Evolutionary conservation across 2,888 invertebrate species (phyloP).

Genomic region (Eilema depressum): DNA sequence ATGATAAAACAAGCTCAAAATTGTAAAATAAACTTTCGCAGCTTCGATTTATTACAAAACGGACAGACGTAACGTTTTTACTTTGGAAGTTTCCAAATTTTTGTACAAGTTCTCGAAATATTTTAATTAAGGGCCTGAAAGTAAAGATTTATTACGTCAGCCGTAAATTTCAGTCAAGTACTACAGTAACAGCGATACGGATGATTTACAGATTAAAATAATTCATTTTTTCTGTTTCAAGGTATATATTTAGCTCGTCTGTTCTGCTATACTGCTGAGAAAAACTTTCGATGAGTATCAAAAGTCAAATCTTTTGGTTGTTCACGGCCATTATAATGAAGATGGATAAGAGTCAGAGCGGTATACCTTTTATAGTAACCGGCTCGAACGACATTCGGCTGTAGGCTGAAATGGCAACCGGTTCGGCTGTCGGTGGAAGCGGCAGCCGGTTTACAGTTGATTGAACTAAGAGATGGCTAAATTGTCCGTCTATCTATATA

Average conservation of each 20-base stretch:
- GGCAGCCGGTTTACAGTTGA: too few relatives aligned
- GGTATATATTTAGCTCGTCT: background rate
- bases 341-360: too few relatives aligned
- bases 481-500: too few relatives aligned
- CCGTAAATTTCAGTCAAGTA: conserved; percentile 38
- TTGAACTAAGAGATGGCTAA: too few relatives aligned
- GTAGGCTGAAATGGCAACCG: too few relatives aligned
- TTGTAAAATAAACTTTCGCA: background rate
- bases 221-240: conserved; percentile 17
- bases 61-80: background rate
- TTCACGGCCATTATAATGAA: too few relatives aligned
- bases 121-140: conserved; percentile 39
- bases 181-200: conserved; percentile 25
- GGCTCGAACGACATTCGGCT: too few relatives aligned
- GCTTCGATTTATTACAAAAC: background rate
- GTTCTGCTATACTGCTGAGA: too few relatives aligned
- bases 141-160: conserved; percentile 39
- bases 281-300: background rate
- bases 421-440: too few relatives aligned
- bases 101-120: conserved; percentile 23
- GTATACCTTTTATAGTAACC: too few relatives aligned
- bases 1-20: background rate
- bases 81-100: conserved; percentile 3
- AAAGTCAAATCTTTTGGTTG: background rate
- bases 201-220: conserved; percentile 27